These are phyloP conservation scores for Drosophila colorata DNA, from an alignment of 2,888 invertebrate genomes.

Conservation along the genomic window DNA sequence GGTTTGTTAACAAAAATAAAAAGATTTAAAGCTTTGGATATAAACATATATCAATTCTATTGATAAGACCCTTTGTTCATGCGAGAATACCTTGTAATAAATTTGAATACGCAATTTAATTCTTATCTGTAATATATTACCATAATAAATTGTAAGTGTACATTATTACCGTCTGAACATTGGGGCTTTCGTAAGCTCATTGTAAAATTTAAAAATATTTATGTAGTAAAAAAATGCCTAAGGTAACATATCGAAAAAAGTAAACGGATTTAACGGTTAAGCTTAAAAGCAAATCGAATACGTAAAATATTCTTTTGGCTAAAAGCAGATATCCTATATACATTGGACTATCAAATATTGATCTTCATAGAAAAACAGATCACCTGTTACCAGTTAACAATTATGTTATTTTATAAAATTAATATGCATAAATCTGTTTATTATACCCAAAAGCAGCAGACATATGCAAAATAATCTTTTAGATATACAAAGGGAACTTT, in stretches of 20 bases:
- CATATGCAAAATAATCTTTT: too few relatives aligned
- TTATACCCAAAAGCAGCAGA: too few relatives aligned
- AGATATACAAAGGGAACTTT: too few relatives aligned
- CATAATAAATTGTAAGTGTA: background rate
- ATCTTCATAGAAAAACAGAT: too few relatives aligned
- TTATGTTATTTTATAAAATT: too few relatives aligned
- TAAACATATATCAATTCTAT: background rate
- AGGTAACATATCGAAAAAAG: background rate
- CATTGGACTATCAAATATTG: too few relatives aligned
- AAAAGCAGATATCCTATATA: too few relatives aligned
- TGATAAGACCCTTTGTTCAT: background rate
- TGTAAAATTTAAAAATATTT: slow-evolving; percentile 4
- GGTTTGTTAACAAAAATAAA: background rate
- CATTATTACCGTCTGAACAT: background rate
- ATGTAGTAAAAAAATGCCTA: background rate
- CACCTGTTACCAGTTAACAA: too few relatives aligned
- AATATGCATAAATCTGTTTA: too few relatives aligned
- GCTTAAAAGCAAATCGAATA: background rate
- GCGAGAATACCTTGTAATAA: slow-evolving; percentile 1
- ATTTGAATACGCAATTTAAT: slow-evolving; percentile 5
- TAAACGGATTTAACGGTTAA: background rate
- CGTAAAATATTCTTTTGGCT: too few relatives aligned
- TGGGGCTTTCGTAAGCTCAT: background rate
- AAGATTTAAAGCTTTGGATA: background rate
- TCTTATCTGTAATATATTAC: slow-evolving; percentile 4